Conservation (phyloP, 2,797 vertebrate genomes). For the Tokudaia muenninki region DNA sequence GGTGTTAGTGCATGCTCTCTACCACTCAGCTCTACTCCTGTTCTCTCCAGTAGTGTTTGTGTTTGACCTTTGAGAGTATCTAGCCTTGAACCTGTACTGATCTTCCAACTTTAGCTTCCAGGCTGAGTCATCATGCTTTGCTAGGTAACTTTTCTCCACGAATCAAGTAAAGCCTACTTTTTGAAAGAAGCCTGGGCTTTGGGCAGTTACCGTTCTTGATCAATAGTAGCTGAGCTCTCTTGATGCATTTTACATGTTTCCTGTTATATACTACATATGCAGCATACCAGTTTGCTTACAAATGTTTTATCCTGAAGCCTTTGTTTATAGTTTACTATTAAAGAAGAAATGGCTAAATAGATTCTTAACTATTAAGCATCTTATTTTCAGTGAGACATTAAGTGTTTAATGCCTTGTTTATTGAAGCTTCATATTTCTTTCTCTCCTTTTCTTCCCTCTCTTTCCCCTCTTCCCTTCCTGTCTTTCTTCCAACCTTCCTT, state of each 20-base stretch:
- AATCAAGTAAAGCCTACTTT: conserved; percentile 9
- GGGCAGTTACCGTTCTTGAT: neutral
- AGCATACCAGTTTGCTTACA: neutral
- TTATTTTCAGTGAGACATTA: neutral
- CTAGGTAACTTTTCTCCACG: neutral
- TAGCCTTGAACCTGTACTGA: neutral
- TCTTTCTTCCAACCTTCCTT: neutral
- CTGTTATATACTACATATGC: neutral
- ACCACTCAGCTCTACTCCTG: neutral
- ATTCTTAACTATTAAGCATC: neutral
- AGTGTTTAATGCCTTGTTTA: conserved; percentile 34
- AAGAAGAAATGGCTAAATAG: neutral
- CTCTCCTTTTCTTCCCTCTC: no score
- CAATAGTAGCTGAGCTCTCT: neutral
- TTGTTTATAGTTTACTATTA: conserved; percentile 10
- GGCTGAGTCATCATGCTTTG: neutral
- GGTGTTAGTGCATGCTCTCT: neutral
- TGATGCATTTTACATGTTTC: neutral
- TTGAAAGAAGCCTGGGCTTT: neutral
- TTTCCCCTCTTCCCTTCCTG: neutral
- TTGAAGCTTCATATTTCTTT: neutral
- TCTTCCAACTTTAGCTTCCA: neutral
- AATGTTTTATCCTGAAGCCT: conserved; percentile 1
- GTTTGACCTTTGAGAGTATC: neutral
- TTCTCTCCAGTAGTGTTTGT: neutral